Base-by-base conservation (phyloP, 1,140 invertebrate genomes). In the Drosophila ambigua region DNA sequence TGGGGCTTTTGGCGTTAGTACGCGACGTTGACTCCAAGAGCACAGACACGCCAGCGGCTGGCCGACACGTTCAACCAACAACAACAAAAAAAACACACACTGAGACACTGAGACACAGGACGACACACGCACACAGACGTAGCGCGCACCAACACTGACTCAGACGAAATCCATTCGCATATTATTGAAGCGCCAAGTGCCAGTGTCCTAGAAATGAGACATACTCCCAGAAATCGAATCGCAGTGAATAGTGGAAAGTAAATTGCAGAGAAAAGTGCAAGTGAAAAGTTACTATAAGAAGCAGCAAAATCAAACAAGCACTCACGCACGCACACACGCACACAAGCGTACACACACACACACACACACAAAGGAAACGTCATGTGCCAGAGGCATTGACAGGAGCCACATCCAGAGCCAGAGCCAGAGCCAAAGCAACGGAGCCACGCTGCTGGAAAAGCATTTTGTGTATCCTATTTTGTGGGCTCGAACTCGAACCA, bases 401-500 rank as follows among this genome's bases (percentile, higher is more conserved):
- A 88, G 79, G 60, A 87, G 72, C 66, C 79, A 67, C 39, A 28
- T n/a, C 53, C 59, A 20, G 28, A 35, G 49, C 45, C 24, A 43
- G 41, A 68, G 23, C 48, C 41, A 31, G 31, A 15, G 58, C 31
- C 31, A 28, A 9, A 31, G 8, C 31, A 31, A 31, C 31, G 28
- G 7, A 31, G 28, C 28, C 7, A 43, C 39, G 28, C 48, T 15
- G 35, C 44, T 81, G 60, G 63, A 88, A 79, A 76, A 82, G 79
- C 82, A 88, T 82, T 87, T 87, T 87, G 83, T 87, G 82, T 87
- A 87, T 88, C 82, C 82, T 83, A 87, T 87, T 79, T 88, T 82
- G 66, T 82, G 83, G 65, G 66, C 59, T 61, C 35, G 11, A 39
- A 35, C 9, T 35, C 31, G 31, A 35, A 9, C 2, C 8, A 35